Percentiles rank a stretch among this genome's conserved stretches.
phyloP scores from a whole-genome alignment of 2,888 invertebrate species.

The Allophyes oxyacanthae region DNA sequence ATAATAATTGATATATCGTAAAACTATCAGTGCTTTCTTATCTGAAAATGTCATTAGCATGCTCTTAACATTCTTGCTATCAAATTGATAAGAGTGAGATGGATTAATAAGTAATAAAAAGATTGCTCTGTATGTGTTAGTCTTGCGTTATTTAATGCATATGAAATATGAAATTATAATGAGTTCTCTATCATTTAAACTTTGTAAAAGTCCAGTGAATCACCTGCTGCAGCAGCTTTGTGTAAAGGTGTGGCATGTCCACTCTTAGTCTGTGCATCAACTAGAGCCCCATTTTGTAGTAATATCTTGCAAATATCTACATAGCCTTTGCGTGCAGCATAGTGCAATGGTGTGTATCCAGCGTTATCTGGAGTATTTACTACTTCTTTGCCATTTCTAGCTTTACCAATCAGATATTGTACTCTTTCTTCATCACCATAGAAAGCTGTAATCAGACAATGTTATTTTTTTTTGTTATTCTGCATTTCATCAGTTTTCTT shows the following conservation, averaged over 20 bases:
- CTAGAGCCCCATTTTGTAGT: constrained; percentile 91
- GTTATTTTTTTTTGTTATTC: neutral
- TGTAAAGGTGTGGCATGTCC: constrained; percentile 95
- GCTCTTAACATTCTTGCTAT: constrained; percentile 6
- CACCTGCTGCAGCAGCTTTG: constrained; percentile 94
- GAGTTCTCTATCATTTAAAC: neutral
- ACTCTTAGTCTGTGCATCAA: constrained; percentile 93
- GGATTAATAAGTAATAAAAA: constrained; percentile 36
- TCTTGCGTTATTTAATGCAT: constrained; percentile 4
- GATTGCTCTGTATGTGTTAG: constrained; percentile 2
- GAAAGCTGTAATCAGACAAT: constrained; percentile 89
- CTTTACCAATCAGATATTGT: constrained; percentile 84
- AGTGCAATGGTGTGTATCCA: constrained; percentile 97
- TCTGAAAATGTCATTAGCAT: constrained; percentile 23
- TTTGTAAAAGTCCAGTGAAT: constrained; percentile 22
- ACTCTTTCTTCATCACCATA: constrained; percentile 93
- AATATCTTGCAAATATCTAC: constrained; percentile 91
- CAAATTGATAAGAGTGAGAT: constrained; percentile 8
- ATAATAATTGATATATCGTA: neutral
- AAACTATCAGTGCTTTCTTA: constrained; percentile 19
- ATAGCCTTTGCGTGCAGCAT: constrained; percentile 95
- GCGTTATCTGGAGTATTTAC: constrained; percentile 92
- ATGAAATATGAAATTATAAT: neutral
- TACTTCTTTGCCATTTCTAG: constrained; percentile 82
- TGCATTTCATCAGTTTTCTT: neutral